Percentiles rank a stretch among this genome's conserved stretches.
Conservation (phyloP, 2,113 vertebrate genomes). For the Felis catus region F.catus_Fca126_mat1.0 CM031423.1:53644501-53645000, state of each 20-base stretch:
- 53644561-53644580: neutral
- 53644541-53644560: conserved; percentile 63
- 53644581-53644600: neutral
- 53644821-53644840: neutral
- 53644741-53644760: neutral
- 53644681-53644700: neutral
- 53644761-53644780: neutral
- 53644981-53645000: neutral
- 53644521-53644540: conserved; percentile 78
- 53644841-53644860: neutral
- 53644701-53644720: neutral
- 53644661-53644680: neutral
- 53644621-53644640: neutral
- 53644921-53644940: neutral
- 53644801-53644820: neutral
- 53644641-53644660: neutral
- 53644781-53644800: neutral
- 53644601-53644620: neutral
- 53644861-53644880: neutral
- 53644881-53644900: neutral
- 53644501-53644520: conserved; percentile 77
- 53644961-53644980: neutral
- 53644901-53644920: neutral
- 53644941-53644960: neutral
- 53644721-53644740: neutral